These are phyloP conservation scores for Calameuta filiformis DNA, from an alignment of 2,888 invertebrate genomes.

Conservation along the genomic window DNA sequence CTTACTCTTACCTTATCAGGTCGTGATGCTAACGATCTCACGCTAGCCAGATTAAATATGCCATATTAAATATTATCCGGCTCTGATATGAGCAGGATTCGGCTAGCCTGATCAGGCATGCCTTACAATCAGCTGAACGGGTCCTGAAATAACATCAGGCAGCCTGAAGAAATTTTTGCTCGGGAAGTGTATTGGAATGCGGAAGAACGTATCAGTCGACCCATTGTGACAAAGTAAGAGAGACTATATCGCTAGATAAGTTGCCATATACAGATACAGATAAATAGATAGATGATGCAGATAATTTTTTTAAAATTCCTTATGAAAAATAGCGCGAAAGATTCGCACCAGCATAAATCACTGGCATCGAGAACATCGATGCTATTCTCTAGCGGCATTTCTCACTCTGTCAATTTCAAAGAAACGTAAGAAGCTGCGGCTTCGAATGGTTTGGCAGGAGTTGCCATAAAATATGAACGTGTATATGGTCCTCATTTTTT, in stretches of 20 bases:
- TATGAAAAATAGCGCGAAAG: not conserved
- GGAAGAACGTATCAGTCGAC: not conserved
- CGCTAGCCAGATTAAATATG: too few relatives aligned
- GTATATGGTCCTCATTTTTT: slow-evolving; percentile 8
- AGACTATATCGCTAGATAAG: not conserved
- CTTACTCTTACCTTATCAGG: too few relatives aligned
- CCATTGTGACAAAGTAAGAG: not conserved
- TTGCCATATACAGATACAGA: too few relatives aligned
- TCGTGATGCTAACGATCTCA: too few relatives aligned
- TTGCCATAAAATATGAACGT: slow-evolving; percentile 1
- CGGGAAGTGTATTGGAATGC: not conserved
- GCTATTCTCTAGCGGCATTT: slow-evolving; percentile 5
- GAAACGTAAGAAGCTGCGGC: slow-evolving; percentile 5
- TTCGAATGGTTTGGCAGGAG: slow-evolving; percentile 1
- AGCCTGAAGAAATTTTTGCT: too few relatives aligned
- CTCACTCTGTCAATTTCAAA: not conserved
- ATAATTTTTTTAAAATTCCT: not conserved
- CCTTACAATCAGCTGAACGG: too few relatives aligned
- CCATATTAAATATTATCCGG: too few relatives aligned
- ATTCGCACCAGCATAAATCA: not conserved
- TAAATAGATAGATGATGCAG: not conserved
- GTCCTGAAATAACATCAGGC: too few relatives aligned
- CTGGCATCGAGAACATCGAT: not conserved
- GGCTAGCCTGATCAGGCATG: too few relatives aligned
- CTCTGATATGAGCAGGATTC: too few relatives aligned